A percentile compares a stretch with the other conserved stretches of the same genome.
Conservation (phyloP, 2,797 vertebrate species). For the Lepus townsendii region DNA sequence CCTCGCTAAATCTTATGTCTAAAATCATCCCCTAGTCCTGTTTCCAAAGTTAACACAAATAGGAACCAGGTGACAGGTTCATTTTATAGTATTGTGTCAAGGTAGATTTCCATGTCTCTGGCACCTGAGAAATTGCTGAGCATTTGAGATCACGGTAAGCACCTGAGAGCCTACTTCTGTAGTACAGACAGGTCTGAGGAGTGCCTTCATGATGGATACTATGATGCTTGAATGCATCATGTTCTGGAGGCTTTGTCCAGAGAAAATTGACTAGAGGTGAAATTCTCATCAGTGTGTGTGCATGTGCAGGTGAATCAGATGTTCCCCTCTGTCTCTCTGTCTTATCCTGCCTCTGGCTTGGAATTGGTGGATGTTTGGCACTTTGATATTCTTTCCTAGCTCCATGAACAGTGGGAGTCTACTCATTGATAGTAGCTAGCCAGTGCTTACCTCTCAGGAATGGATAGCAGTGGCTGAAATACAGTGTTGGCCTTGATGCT, state of each 20-base stretch:
- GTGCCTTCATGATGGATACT: neutral
- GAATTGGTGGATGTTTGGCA: neutral
- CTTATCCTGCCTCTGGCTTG: neutral
- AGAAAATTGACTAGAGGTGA: neutral
- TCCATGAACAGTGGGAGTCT: neutral
- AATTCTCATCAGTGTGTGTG: neutral
- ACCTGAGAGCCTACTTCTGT: neutral
- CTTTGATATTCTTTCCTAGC: neutral
- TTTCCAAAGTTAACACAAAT: slow-evolving; percentile 14
- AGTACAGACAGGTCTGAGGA: neutral
- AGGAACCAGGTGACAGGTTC: neutral
- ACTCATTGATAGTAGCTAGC: neutral
- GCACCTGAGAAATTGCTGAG: slow-evolving; percentile 52
- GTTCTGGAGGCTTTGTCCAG: neutral
- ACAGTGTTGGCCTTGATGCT: neutral
- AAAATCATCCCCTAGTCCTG: neutral
- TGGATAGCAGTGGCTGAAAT: neutral
- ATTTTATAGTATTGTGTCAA: slow-evolving; percentile 58
- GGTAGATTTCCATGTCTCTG: slow-evolving; percentile 43
- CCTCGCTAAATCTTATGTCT: neutral
- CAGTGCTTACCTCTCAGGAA: neutral
- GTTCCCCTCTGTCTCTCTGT: neutral
- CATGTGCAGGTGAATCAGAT: accelerated
- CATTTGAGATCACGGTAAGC: slow-evolving; percentile 36
- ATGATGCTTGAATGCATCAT: neutral